These are phyloP conservation scores for Labeo rohita DNA, from an alignment of 2,113 vertebrate genomes.

Conservation along the genomic window DNA sequence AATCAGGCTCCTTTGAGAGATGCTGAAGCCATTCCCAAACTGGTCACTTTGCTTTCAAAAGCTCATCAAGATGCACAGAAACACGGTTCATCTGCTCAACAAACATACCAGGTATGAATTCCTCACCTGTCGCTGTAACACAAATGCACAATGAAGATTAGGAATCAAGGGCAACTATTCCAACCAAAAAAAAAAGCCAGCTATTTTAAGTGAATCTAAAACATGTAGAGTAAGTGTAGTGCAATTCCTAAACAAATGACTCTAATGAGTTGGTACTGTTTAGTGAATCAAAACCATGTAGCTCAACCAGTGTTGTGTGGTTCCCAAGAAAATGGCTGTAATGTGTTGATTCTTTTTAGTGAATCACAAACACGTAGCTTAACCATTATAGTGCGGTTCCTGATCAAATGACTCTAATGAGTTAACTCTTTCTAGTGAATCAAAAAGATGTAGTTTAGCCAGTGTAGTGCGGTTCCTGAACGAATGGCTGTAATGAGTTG, in stretches of 20 bases:
- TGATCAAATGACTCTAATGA: no score
- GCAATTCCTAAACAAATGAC: not conserved
- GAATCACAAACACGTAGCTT: not conserved
- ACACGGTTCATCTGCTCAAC: constrained; percentile 84
- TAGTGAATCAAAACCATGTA: not conserved
- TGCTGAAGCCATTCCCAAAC: constrained; percentile 82
- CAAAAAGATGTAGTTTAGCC: no score
- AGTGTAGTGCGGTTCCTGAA: not conserved
- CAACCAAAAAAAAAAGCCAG: no score
- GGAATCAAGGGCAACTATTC: not conserved
- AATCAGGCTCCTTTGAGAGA: constrained; percentile 91
- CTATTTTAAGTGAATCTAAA: not conserved
- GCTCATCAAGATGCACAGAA: constrained; percentile 95
- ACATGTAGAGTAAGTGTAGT: not conserved
- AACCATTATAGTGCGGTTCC: no score
- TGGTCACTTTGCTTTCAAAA: constrained; percentile 90
- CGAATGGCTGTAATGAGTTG: not conserved
- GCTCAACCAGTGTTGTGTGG: not conserved
- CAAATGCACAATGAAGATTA: not conserved
- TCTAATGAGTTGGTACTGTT: not conserved
- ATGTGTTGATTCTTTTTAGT: not conserved
- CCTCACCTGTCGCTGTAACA: not conserved
- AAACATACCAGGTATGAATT: constrained; percentile 87
- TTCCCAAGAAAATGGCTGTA: not conserved
- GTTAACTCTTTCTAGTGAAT: no score